phyloP scores from a whole-genome alignment of 2,888 invertebrate species.

The Trileptium ribeirensis region DNA sequence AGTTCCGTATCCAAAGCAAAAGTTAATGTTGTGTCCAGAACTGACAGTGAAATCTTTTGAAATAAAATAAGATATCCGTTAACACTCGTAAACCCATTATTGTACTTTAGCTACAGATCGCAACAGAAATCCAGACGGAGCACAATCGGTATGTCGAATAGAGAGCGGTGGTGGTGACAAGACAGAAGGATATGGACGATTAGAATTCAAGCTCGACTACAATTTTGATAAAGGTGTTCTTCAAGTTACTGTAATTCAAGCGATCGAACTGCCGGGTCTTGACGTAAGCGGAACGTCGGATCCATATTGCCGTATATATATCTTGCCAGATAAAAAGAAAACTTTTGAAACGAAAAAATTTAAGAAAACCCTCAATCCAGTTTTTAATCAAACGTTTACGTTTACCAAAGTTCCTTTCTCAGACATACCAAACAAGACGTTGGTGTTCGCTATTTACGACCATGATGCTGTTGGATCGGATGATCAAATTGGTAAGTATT shows the following conservation, averaged over 20 bases:
- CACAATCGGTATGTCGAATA: too few species aligned
- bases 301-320: constrained; percentile 89
- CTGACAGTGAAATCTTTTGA: too few species aligned
- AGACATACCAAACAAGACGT: constrained; percentile 95
- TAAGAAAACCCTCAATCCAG: constrained; percentile 91
- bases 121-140: too few species aligned
- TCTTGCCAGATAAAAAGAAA: constrained; percentile 98
- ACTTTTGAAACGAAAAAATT: constrained; percentile 99
- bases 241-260: constrained; percentile 90
- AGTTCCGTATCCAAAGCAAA: too few species aligned
- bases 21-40: too few species aligned
- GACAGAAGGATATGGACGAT: constrained; percentile 63
- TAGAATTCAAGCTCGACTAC: constrained; percentile 83
- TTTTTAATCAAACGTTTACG: constrained; percentile 95
- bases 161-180: too few species aligned
- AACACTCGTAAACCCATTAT: too few species aligned
- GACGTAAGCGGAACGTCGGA: constrained; percentile 98
- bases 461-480: constrained; percentile 99
- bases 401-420: constrained; percentile 87
- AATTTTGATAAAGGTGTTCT: constrained; percentile 95
- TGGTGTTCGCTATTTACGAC: constrained; percentile 97
- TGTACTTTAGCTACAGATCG: too few species aligned
- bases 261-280: constrained; percentile 87
- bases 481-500: constrained; percentile 91
- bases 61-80: too few species aligned